phyloP scores from a whole-genome alignment of 2,888 invertebrate genomes.

The Dryomyza anilis region DNA sequence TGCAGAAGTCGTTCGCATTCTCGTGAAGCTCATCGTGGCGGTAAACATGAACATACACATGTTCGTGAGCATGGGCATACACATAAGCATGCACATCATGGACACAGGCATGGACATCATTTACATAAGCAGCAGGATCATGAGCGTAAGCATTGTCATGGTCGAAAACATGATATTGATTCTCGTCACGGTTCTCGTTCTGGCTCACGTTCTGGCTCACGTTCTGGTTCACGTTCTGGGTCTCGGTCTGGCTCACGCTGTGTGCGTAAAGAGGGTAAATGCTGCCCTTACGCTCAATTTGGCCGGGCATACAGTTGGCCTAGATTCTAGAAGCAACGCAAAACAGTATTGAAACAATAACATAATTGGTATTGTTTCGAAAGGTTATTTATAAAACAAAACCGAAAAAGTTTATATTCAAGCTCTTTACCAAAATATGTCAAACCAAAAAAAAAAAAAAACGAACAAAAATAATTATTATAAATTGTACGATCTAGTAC shows the following conservation, averaged over 20 bases:
- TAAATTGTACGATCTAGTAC: background rate
- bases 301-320: background rate
- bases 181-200: background rate
- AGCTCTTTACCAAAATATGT: background rate
- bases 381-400: too few relatives aligned
- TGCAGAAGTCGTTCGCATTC: background rate
- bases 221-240: background rate
- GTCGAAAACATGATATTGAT: too few relatives aligned
- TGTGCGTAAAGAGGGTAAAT: too few relatives aligned
- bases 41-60: background rate
- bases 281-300: background rate
- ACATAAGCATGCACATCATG: background rate
- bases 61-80: background rate
- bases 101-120: background rate
- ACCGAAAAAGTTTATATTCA: too few relatives aligned
- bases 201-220: background rate
- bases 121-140: background rate
- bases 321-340: background rate
- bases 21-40: background rate
- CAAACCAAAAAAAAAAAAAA: background rate
- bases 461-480: background rate
- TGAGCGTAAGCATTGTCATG: background rate
- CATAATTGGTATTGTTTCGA: too few relatives aligned
- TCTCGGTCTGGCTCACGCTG: background rate
- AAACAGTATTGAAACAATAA: too few relatives aligned